phyloP scores from a whole-genome alignment of 2,797 vertebrate genomes.

The Melanotaenia nigrans region DNA sequence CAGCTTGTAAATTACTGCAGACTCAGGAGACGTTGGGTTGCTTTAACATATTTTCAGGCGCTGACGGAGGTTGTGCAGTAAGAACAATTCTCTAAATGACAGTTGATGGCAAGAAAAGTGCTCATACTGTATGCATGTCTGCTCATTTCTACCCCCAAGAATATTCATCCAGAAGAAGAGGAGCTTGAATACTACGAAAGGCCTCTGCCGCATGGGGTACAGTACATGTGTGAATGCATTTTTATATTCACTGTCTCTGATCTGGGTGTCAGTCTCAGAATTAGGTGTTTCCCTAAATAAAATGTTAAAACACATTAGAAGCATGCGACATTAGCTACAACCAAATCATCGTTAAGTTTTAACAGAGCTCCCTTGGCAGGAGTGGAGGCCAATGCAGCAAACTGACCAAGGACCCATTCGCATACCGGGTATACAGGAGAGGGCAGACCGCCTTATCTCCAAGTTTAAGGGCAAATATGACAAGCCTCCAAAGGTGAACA shows the following conservation, averaged over 20 bases:
- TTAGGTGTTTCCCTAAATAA: neutral
- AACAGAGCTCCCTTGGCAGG: constrained; percentile 72
- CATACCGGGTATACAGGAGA: constrained; percentile 79
- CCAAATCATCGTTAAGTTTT: constrained; percentile 10
- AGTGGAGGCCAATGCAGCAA: constrained; percentile 43
- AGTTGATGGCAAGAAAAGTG: constrained; percentile 5
- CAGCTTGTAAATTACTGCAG: constrained; percentile 24
- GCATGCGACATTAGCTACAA: neutral
- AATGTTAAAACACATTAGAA: neutral
- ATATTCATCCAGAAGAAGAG: constrained; percentile 59
- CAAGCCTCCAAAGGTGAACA: constrained; percentile 81
- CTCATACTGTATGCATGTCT: constrained; percentile 37
- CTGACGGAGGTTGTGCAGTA: constrained; percentile 11
- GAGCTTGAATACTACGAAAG: constrained; percentile 64
- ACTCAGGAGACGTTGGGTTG: constrained; percentile 23
- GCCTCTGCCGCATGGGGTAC: constrained; percentile 61
- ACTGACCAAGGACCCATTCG: constrained; percentile 65
- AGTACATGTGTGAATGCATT: constrained; percentile 65
- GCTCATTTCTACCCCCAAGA: constrained; percentile 60
- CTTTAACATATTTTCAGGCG: constrained; percentile 17
- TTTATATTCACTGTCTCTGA: constrained; percentile 5
- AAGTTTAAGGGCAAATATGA: constrained; percentile 76
- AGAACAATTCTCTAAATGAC: constrained; percentile 5
- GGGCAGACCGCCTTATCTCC: constrained; percentile 77
- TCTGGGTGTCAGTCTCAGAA: constrained; percentile 5